These are phyloP conservation scores for Epinephelus lanceolatus DNA, from an alignment of 2,113 vertebrate genomes.

Conservation along the genomic window DNA sequence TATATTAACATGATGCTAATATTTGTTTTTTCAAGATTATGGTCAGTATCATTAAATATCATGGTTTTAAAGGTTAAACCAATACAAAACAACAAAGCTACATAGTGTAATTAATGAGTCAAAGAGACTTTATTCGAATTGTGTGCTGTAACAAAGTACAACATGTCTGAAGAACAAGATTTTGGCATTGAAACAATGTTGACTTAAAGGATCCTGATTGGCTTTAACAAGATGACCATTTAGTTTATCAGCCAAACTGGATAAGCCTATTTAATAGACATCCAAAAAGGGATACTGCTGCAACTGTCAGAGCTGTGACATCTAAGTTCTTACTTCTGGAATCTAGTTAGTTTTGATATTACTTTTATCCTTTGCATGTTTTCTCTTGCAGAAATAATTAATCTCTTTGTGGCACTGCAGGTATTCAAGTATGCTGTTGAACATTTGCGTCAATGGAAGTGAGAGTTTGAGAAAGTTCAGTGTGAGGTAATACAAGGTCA, in stretches of 20 bases:
- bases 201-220: slow-evolving; percentile 18
- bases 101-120: neutral
- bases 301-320: slow-evolving; percentile 6
- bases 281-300: slow-evolving; percentile 3
- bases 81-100: neutral
- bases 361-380: slow-evolving; percentile 22
- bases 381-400: slow-evolving; percentile 27
- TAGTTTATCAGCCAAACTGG: slow-evolving; percentile 32
- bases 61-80: neutral
- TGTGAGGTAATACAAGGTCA: slow-evolving; percentile 22
- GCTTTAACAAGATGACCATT: slow-evolving; percentile 4
- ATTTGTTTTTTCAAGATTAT: too few species aligned
- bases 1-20: neutral
- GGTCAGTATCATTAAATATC: neutral
- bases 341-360: slow-evolving; percentile 20
- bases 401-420: slow-evolving; percentile 27
- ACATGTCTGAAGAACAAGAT: neutral
- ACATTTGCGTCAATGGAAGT: slow-evolving; percentile 7
- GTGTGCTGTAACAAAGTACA: neutral
- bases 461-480: slow-evolving; percentile 27
- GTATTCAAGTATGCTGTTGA: neutral
- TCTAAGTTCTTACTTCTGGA: slow-evolving; percentile 28
- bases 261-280: slow-evolving; percentile 5
- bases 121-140: neutral
- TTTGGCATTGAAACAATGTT: slow-evolving; percentile 20